These are phyloP conservation scores for Macquaria australasica DNA, from an alignment of 2,113 vertebrate species.

Conservation along the genomic window DNA sequence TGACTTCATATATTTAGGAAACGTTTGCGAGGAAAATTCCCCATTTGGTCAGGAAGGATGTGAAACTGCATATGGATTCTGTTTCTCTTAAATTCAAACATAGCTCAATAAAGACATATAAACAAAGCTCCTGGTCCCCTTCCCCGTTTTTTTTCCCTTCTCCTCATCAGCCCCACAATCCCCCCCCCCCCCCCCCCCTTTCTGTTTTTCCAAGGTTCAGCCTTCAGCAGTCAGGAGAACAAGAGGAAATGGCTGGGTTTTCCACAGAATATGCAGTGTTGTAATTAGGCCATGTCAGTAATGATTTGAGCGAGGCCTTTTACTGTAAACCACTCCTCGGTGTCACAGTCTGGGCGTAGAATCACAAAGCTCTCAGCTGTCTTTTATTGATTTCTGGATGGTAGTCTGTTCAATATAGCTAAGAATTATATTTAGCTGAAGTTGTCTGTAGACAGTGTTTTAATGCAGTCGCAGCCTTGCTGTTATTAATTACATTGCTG, in stretches of 20 bases:
- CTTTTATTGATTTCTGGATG: constrained; percentile 21
- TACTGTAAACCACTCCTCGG: constrained; percentile 54
- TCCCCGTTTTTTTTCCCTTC: constrained; percentile 24
- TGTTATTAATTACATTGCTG: not conserved
- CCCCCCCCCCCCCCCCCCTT: constrained; percentile 24
- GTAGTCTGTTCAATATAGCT: constrained; percentile 39
- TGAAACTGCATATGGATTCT: constrained; percentile 78
- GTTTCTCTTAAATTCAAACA: constrained; percentile 71
- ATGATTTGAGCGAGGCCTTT: constrained; percentile 68
- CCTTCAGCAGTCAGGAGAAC: constrained; percentile 60
- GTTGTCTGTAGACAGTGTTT: not conserved
- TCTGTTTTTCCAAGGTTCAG: constrained; percentile 72
- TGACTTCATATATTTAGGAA: constrained; percentile 79
- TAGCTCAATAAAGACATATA: constrained; percentile 66
- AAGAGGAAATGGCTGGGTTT: constrained; percentile 72
- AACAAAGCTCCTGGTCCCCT: constrained; percentile 63
- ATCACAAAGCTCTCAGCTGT: constrained; percentile 23
- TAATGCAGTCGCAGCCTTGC: not conserved
- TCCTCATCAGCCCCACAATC: constrained; percentile 52
- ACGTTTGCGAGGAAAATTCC: constrained; percentile 66
- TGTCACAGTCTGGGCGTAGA: constrained; percentile 26
- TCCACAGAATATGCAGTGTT: constrained; percentile 67
- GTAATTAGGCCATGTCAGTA: constrained; percentile 77
- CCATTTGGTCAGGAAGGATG: constrained; percentile 70
- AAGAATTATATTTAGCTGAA: constrained; percentile 5